Percentiles rank a stretch among this genome's conserved stretches.
Conservation (phyloP, 2,113 vertebrate genomes). For the Protobothrops flavoviridis region DNA sequence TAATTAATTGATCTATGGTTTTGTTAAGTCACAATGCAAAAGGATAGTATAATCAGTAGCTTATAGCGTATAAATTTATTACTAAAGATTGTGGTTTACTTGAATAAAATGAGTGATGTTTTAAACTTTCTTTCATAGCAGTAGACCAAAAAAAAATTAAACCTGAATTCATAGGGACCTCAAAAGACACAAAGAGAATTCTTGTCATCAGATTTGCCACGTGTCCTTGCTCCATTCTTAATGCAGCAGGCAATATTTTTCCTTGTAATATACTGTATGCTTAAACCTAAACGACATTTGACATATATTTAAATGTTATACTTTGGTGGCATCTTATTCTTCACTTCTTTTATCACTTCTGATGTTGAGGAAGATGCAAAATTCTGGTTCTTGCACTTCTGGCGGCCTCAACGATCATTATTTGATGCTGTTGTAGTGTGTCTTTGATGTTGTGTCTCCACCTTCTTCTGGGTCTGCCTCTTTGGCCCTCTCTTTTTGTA, state of each 20-base stretch:
- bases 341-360: neutral
- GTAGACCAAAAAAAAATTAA: neutral
- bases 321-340: neutral
- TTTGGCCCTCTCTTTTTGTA: neutral
- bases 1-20: neutral
- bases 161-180: too few relatives aligned
- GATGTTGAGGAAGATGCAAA: neutral
- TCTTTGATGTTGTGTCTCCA: neutral
- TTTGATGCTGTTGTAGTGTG: neutral
- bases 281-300: neutral
- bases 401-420: neutral
- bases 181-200: neutral
- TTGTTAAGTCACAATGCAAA: neutral
- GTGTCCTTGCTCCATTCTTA: neutral
- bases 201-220: neutral
- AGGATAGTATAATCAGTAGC: neutral
- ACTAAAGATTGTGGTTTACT: conserved; percentile 74
- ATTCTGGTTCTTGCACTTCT: neutral
- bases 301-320: neutral
- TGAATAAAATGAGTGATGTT: conserved; percentile 76
- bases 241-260: neutral
- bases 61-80: conserved; percentile 22
- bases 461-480: neutral
- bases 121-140: conserved; percentile 5
- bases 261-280: neutral